Base-by-base conservation (phyloP, 2,888 invertebrate species). In the Carcina quercana region DNA sequence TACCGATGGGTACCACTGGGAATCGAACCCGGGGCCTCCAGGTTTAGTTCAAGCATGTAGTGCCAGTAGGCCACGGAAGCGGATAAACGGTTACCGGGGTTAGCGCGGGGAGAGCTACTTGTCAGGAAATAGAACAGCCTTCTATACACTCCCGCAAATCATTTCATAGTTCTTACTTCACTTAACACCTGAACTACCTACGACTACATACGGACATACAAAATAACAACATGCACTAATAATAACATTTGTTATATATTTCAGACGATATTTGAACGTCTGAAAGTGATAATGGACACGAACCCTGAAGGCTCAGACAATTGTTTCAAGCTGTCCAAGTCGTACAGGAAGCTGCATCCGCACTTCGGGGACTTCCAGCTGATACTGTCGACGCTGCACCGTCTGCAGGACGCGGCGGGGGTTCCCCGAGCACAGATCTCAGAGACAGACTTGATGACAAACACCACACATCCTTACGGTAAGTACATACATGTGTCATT, bases 361-460 rank as follows among this genome's bases (percentile, higher is more conserved):
- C 78, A 79, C 42, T 59, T 55, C 33, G 63, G 53, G 0, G 80
- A 80, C 54, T 76, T 73, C 48, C 61, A 69, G 27, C 25, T 75
- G 10, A 63, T 79, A 0, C 28, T 67, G 43, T 37, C 54, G 1
- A 60, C 62, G 0, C 39, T 73, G 7, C 68, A 76, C 32, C 30
- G 34, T 2, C 15, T 71, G 1, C 59, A 75, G 40, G 69, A 70
- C 34, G 47, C 43, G 0, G 43, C 37, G 0, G 67, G 59, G 0
- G 34, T 34, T 1, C 59, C 65, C 0, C 38, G 65, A 2, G 35
- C 49, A 0, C 51, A 63, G 20, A 13, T 74, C 1, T 27, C 38
- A 1, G 73, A 74, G 39, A 7, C 17, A 17, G 17, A 17, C 7
- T 7, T 5, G 7, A 4, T 7, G 4, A 17, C 17, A 5, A 7